Base-by-base conservation (phyloP, 2,888 invertebrate genomes). In the Epinotia nisella region DNA sequence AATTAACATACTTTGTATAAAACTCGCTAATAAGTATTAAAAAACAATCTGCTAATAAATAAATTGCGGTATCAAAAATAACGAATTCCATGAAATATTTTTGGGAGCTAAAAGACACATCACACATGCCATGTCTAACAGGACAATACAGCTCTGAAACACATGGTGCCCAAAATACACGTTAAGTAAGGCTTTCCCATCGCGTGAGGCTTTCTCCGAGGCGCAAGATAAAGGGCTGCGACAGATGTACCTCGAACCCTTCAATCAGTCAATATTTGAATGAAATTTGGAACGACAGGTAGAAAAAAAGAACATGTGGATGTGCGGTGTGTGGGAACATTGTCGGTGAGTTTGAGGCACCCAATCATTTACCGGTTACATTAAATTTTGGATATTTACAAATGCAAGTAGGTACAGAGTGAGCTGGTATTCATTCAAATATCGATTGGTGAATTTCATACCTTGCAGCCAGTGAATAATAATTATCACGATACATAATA, bases 261-360 rank as follows among this genome's bases (percentile, higher is more conserved):
- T 93, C 93, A 92, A 92, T 93, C 91, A 91, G 89, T 90, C 91
- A 91, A 91, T 92, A 92, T 92, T 92, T 92, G 90, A 90, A 90
- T 90, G 80, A 79, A 78, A 79, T 78, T 79, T 76, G 79, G 77
- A 77, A 80, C 74, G 74, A 73, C 82, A 83, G 84, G 82, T 84
- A 84, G 70, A 74, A 76, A 77, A 77, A 76, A 66, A 17, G 61
- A 78, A 77, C 78, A 78, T 79, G 76, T 79, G 77, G 74, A 60
- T 70, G 59, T 56, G 66, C 56, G 73, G 75, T 81, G 75, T 81
- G 82, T 83, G 83, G 83, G 85, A 85, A 84, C 76, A 68, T 78
- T 53, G 71, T 19, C 13, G 61, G 17, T 21, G 62, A 58, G 68
- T 45, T 64, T 19, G 15, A 13, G 58, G 35, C 53, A 71, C 13